phyloP scores from a whole-genome alignment of 2,888 invertebrate species.

The Eristalinus aeneus region DNA sequence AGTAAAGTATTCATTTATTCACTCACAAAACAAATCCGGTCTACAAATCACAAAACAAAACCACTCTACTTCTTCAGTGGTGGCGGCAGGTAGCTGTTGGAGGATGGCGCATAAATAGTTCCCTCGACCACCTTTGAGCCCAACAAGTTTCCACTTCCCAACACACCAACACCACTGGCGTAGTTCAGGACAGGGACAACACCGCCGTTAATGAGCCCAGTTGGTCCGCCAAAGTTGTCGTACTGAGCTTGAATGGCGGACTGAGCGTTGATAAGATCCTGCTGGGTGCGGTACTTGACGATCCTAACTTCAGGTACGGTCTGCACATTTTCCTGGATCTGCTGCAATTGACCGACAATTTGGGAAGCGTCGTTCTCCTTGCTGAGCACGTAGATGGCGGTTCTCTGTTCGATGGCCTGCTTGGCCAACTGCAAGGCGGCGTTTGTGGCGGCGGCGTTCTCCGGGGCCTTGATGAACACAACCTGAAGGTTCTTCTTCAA shows the following conservation, averaged over 20 bases:
- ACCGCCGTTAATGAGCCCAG: slow-evolving; percentile 68
- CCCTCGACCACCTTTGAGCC: background rate
- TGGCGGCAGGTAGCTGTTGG: background rate
- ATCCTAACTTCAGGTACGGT: slow-evolving; percentile 72
- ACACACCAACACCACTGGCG: slow-evolving; percentile 42
- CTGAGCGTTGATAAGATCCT: slow-evolving; percentile 71
- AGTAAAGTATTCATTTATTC: background rate
- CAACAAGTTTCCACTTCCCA: background rate
- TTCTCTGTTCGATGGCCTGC: slow-evolving; percentile 77
- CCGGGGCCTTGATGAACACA: slow-evolving; percentile 79
- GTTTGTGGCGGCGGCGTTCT: slow-evolving; percentile 77
- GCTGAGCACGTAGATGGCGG: slow-evolving; percentile 79
- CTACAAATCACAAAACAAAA: background rate
- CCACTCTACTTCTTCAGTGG: background rate
- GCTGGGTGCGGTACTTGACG: slow-evolving; percentile 72
- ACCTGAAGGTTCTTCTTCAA: slow-evolving; percentile 76
- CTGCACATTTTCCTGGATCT: slow-evolving; percentile 65
- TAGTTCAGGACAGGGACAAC: slow-evolving; percentile 75
- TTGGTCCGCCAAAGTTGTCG: slow-evolving; percentile 65
- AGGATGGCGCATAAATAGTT: background rate
- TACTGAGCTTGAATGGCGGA: slow-evolving; percentile 71
- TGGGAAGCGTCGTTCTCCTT: slow-evolving; percentile 76
- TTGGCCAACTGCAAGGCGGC: slow-evolving; percentile 77
- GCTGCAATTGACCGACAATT: slow-evolving; percentile 74
- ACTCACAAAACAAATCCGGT: background rate